Evolutionary conservation across 2,888 invertebrate genomes (phyloP).

Genomic region (Trachelus stipa): DNA sequence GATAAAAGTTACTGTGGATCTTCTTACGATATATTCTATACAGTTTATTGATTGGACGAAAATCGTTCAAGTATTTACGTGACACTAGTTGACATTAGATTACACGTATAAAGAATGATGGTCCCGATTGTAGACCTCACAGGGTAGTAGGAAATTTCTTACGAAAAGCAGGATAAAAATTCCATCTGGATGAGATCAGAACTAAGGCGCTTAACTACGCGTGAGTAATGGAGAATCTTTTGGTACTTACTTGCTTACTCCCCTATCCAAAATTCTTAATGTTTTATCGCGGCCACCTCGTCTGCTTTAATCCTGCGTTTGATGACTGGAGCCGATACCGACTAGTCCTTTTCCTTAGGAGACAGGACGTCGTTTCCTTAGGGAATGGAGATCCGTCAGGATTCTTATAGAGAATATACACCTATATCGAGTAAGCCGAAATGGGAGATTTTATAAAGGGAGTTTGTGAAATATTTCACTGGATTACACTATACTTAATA

Average conservation of each 20-base stretch:
- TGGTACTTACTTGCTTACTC: constrained; percentile 32
- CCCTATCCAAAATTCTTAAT: constrained; percentile 30
- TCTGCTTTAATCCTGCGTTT: constrained; percentile 38
- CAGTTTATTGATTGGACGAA: neutral
- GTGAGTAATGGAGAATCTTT: constrained; percentile 37
- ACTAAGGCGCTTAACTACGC: constrained; percentile 41
- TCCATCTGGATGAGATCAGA: constrained; percentile 32
- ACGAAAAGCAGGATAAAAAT: constrained; percentile 26
- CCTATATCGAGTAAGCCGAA: neutral
- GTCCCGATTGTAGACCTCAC: neutral
- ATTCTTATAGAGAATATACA: neutral
- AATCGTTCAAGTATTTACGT: neutral
- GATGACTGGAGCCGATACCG: constrained; percentile 29
- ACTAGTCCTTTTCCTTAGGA: neutral
- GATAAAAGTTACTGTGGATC: neutral
- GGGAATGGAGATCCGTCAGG: neutral
- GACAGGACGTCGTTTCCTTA: neutral
- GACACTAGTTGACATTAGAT: neutral
- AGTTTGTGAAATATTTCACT: neutral
- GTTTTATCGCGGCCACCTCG: constrained; percentile 34
- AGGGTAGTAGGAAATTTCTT: neutral
- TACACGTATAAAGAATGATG: neutral
- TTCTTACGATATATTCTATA: neutral
- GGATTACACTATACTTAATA: neutral
- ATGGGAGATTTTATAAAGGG: neutral